Percentiles rank a stretch among this genome's conserved stretches.
Conservation (phyloP, 2,113 vertebrate genomes). For the Heterochromis multidens region DNA sequence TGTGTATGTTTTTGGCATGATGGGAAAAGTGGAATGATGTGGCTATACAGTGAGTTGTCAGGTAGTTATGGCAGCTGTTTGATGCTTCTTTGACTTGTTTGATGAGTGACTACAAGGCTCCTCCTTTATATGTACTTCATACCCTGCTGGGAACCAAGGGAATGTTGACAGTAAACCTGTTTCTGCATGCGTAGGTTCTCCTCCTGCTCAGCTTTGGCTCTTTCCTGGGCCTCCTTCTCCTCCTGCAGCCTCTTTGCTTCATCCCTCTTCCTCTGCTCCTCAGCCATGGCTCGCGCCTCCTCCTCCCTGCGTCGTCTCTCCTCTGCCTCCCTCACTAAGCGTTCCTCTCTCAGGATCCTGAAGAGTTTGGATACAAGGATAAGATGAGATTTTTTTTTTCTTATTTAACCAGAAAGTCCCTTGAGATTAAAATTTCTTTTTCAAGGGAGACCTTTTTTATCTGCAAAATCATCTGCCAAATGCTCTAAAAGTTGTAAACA, state of each 20-base stretch:
- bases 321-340: conserved; percentile 77
- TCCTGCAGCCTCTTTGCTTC: conserved; percentile 69
- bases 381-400: not conserved
- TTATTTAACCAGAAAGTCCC: not conserved
- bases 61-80: not conserved
- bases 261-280: conserved; percentile 75
- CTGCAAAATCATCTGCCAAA: not conserved
- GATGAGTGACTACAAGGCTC: not conserved
- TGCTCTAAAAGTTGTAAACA: not conserved
- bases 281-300: conserved; percentile 73
- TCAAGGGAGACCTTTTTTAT: not conserved
- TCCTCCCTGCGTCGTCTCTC: conserved; percentile 80
- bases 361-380: fast-evolving
- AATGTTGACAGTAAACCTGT: conserved; percentile 75
- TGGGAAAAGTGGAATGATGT: not conserved
- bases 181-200: conserved; percentile 88
- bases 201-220: conserved; percentile 81
- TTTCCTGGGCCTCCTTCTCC: conserved; percentile 76
- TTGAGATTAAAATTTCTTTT: not conserved
- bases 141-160: not conserved
- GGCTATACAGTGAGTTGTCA: not conserved
- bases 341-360: conserved; percentile 83
- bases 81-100: not conserved
- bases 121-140: not conserved
- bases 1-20: not conserved